Evolutionary conservation across 2,113 vertebrate genomes (phyloP), one percentile per base, ranked within the genome.

Genomic region (Seriola rivoliana): DNA sequence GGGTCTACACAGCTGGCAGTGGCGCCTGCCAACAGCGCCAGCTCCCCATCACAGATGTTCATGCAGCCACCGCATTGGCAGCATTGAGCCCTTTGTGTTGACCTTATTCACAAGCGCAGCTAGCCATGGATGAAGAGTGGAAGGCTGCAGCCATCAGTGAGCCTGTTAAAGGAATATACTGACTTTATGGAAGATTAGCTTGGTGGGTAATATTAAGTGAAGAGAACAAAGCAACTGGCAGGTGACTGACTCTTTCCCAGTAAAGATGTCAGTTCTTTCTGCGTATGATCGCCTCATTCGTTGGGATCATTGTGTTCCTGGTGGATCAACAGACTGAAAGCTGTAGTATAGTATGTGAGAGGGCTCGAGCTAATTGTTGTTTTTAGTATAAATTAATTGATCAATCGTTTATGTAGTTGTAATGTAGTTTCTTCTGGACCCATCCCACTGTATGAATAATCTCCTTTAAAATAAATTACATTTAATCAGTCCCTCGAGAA

Each of bases 41-140:
- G 85, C 85, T 87, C 85, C 86, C 85, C 80, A 36, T 85, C 91
- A 87, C 93, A 95, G 93, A 93, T 93, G 91, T 91, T 92, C 75
- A 40, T 80, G 83, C 81, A 80, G 90, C 84, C 85, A 85, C 44
- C 69, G 50, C 78, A 71, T 73, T 88, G 86, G 85, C 88, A 88
- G 74, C 44, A 21, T 74, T 38, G 4, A 65, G 62, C 76, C 71
- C 80, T 89, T 87, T 88, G 81, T 87, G 75, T 68, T 91, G 92
- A 93, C 89, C 91, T 91, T 78, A 86, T 92, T 88, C 78, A 66
- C 14, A 10, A 67, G 64, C 80, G 63, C 62, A 82, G 77, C 85
- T 38, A 75, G 79, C 67, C 50, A 48, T 8, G 23, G 48, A 84
- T 80, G 68, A 42, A 78, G 81, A 71, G 62, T 36, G 21, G 57